A percentile compares a stretch with the other conserved stretches of the same genome.
phyloP scores from a whole-genome alignment of 2,888 invertebrate species.

The Hymenopus coronatus region DNA sequence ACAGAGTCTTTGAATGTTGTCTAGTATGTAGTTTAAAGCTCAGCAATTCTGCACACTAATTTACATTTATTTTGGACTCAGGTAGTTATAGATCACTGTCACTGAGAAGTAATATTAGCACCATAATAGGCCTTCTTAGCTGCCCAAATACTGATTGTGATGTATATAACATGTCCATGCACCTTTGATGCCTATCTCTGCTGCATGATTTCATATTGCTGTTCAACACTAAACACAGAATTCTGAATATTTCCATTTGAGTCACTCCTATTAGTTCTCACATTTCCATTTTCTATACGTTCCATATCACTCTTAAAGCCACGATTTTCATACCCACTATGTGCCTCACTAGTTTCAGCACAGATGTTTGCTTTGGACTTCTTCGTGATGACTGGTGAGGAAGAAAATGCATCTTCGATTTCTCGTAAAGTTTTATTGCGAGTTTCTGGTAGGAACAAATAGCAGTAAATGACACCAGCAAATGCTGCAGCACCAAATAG shows the following conservation, averaged over 20 bases:
- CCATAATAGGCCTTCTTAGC: not conserved
- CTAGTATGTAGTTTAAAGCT: too few species aligned
- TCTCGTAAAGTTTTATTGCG: slow-evolving; percentile 65
- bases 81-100: not conserved
- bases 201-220: not conserved
- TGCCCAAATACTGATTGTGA: not conserved
- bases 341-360: not conserved
- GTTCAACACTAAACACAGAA: not conserved
- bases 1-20: too few species aligned
- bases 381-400: not conserved
- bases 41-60: too few species aligned
- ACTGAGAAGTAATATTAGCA: not conserved
- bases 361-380: not conserved
- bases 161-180: not conserved
- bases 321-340: not conserved
- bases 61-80: too few species aligned
- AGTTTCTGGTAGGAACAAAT: slow-evolving; percentile 65
- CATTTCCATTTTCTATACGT: not conserved
- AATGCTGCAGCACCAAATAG: slow-evolving; percentile 61
- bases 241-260: not conserved
- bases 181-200: not conserved
- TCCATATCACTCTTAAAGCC: not conserved
- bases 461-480: slow-evolving; percentile 59
- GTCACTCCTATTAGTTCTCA: not conserved
- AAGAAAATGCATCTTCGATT: slow-evolving; percentile 54